phyloP scores from a whole-genome alignment of 2,888 invertebrate genomes.

The Phalera bucephala region DNA sequence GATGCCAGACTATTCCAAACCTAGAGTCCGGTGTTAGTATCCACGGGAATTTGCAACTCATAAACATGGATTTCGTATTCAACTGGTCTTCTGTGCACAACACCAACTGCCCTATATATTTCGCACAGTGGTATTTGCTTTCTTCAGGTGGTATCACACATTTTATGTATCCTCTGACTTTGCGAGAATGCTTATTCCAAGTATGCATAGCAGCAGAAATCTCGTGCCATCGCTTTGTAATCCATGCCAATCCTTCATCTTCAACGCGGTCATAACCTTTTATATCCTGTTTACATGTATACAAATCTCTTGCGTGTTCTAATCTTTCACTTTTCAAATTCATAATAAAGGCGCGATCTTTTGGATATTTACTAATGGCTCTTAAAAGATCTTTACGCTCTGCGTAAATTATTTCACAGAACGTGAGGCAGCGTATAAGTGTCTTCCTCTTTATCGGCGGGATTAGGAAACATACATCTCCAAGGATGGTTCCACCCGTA shows the following conservation, averaged over 20 bases:
- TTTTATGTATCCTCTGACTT: conserved; percentile 18
- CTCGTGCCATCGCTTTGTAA: conserved; percentile 68
- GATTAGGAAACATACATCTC: conserved; percentile 56
- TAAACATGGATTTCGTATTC: conserved; percentile 54
- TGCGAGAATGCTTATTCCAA: conserved; percentile 35
- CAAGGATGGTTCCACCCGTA: conserved; percentile 61
- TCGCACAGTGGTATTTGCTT: conserved; percentile 60
- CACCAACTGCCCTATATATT: conserved; percentile 67
- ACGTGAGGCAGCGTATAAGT: conserved; percentile 54
- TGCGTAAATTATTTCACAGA: conserved; percentile 57
- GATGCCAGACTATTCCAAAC: conserved; percentile 51
- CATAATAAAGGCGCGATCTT: conserved; percentile 48
- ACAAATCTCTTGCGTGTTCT: conserved; percentile 54
- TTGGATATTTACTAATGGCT: conserved; percentile 52
- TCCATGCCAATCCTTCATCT: conserved; percentile 64
- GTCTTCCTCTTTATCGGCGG: conserved; percentile 44
- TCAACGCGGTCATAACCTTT: conserved; percentile 56
- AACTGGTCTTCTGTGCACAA: conserved; percentile 54
- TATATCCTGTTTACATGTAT: conserved; percentile 51
- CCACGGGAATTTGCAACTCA: conserved; percentile 59
- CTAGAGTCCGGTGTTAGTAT: conserved; percentile 52
- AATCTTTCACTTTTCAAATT: conserved; percentile 43
- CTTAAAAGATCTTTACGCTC: conserved; percentile 42
- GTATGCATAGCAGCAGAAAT: conserved; percentile 40
- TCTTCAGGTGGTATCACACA: conserved; percentile 52